These are phyloP conservation scores for Rhinoptilus africanus DNA, from an alignment of 2,113 vertebrate genomes.

Conservation along the genomic window DNA sequence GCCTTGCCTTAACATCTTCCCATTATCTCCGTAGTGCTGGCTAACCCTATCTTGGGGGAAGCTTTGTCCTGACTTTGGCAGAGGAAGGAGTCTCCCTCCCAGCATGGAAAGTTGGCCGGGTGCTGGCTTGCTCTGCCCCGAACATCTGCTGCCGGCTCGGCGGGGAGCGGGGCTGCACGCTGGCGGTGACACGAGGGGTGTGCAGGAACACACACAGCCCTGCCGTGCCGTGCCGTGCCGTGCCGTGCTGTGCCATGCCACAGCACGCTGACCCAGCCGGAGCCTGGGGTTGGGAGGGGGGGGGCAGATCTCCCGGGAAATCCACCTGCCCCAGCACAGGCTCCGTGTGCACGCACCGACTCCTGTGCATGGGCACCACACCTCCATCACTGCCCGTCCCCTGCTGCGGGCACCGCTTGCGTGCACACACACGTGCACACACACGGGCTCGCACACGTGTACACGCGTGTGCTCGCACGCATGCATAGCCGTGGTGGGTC, in stretches of 20 bases:
- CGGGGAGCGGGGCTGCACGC: background rate
- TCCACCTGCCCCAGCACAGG: background rate
- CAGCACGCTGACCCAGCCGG: too few relatives aligned
- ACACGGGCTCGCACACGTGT: too few relatives aligned
- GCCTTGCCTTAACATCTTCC: conserved; percentile 60
- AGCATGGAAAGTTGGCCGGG: conserved; percentile 38
- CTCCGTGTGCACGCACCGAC: fast-evolving
- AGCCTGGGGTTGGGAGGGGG: fast-evolving
- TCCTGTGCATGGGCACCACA: fast-evolving
- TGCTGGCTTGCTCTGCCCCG: conserved; percentile 7
- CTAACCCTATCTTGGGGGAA: conserved; percentile 9
- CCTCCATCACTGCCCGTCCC: fast-evolving
- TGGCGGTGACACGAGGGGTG: background rate
- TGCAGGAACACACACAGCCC: conserved; percentile 6
- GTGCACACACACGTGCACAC: fast-evolving
- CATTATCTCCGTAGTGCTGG: conserved; percentile 49
- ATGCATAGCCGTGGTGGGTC: fast-evolving
- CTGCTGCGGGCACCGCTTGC: fast-evolving
- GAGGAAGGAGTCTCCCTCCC: conserved; percentile 45
- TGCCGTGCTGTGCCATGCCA: background rate
- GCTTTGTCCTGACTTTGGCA: conserved; percentile 30
- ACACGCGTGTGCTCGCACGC: fast-evolving
- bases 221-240: fast-evolving
- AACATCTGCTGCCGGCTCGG: conserved; percentile 42
- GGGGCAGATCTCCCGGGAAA: fast-evolving